phyloP scores from a whole-genome alignment of 53 echinoderm and acorn worm genomes.

The Holothuria leucospilota region DNA sequence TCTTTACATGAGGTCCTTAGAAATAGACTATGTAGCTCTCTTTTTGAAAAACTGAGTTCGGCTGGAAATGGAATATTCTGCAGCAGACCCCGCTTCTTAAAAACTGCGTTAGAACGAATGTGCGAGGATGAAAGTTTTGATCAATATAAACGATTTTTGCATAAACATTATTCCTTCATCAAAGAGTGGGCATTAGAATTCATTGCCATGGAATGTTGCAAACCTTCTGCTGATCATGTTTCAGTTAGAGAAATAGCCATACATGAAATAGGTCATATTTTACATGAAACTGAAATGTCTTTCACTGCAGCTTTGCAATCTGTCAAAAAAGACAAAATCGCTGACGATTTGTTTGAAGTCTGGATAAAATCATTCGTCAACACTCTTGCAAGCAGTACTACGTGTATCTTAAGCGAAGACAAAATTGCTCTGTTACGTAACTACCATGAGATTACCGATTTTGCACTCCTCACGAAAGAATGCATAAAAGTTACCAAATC shows the following conservation, averaged over 20 bases:
- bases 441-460: too few relatives aligned
- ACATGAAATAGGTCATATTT: constrained; percentile 1
- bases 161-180: not conserved
- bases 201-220: constrained; percentile 15
- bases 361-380: too few relatives aligned
- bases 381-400: too few relatives aligned
- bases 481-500: too few relatives aligned
- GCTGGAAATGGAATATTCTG: constrained; percentile 35
- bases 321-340: not conserved
- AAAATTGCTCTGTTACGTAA: too few relatives aligned
- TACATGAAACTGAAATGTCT: constrained; percentile 13
- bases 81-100: constrained; percentile 22
- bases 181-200: not conserved
- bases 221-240: not conserved
- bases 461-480: too few relatives aligned
- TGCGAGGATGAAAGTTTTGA: constrained; percentile 24
- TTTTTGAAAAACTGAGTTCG: not conserved
- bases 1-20: not conserved
- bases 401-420: too few relatives aligned
- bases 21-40: constrained; percentile 2
- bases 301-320: not conserved
- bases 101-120: not conserved
- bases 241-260: not conserved
- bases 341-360: too few relatives aligned
- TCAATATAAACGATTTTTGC: not conserved